Conservation (phyloP, 2,797 vertebrate species). For the Crax fasciolata region DNA sequence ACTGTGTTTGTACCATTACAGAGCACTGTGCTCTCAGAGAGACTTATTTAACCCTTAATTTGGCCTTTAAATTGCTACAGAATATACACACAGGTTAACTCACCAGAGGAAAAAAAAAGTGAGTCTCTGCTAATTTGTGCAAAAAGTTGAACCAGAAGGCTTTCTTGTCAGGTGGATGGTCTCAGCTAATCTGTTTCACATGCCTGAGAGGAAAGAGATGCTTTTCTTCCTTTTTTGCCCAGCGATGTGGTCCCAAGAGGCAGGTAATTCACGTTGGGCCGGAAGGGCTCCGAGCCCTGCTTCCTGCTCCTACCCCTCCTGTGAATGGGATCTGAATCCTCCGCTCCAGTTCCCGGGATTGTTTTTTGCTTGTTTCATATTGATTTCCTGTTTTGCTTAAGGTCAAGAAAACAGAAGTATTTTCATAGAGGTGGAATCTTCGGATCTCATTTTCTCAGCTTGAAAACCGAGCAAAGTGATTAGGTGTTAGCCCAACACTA, state of each 20-base stretch:
- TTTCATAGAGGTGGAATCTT: not conserved
- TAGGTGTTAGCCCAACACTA: not conserved
- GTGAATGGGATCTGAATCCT: not conserved
- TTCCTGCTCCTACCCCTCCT: not conserved
- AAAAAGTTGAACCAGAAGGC: too few species aligned
- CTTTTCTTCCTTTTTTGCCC: not conserved
- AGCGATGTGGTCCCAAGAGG: not conserved
- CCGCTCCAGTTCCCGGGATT: not conserved
- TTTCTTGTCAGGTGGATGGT: not conserved
- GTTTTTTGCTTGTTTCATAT: not conserved
- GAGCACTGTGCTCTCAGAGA: not conserved
- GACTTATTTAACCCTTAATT: not conserved
- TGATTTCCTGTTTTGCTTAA: not conserved
- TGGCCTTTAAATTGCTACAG: not conserved
- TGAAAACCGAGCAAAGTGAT: not conserved
- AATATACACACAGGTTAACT: not conserved
- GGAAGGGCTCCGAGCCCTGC: not conserved
- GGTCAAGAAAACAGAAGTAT: not conserved
- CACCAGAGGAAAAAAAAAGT: not conserved
- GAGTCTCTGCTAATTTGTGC: not conserved
- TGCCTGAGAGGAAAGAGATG: not conserved
- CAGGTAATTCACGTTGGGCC: not conserved
- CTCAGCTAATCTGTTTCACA: not conserved
- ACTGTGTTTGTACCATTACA: accelerated
- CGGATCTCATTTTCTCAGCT: not conserved